Evolutionary conservation across 2,113 vertebrate genomes (phyloP), one percentile per base, ranked within the genome.

Genomic region (Columba janthina): DNA sequence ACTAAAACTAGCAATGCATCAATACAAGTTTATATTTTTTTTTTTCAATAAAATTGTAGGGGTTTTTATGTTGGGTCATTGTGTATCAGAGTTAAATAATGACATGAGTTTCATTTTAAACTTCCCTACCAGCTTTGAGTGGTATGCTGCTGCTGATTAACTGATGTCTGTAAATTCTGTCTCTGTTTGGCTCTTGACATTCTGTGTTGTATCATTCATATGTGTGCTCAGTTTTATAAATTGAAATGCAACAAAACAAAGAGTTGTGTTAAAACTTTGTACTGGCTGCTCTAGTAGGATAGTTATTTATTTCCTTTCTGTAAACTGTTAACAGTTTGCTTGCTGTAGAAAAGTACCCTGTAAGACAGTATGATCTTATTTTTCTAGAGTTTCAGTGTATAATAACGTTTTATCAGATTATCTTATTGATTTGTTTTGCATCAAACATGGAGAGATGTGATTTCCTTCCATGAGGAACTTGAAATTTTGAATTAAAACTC

Each of bases 1-100:
- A 80, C 40, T 91, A 64, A 36, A 83, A 76, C 62, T 69, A 87
- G 25, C 56, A 83, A 67, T 36, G 10, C 6, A 53, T 85, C 53
- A 90, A 91, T 73, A 86, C 86, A 92, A 67, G 64, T 48, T n/a
- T n/a, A n/a, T n/a, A n/a, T 72, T 38, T 74, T 34, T 64, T 34
- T 86, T 60, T 24, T 40, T 76, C 53, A 18, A 81, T 53, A 24
- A 56, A 85, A 90, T 67, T n/a, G 28, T 50, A 46, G 17, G 7
- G 21, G 74, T 69, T 62, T 79, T 70, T 11, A 14, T 15, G 6
- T 60, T 31, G 25, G 24, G 5, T 62, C 5, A 26, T 8, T 18
- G 16, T 72, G 25, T 58, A 46, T 50, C 50, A 32, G 29, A 48
- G 65, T 73, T 66, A 53, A 38, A 86, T 28, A 91, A 61, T 42